phyloP scores from a whole-genome alignment of 1,140 invertebrate species.

The Samia ricini region DNA sequence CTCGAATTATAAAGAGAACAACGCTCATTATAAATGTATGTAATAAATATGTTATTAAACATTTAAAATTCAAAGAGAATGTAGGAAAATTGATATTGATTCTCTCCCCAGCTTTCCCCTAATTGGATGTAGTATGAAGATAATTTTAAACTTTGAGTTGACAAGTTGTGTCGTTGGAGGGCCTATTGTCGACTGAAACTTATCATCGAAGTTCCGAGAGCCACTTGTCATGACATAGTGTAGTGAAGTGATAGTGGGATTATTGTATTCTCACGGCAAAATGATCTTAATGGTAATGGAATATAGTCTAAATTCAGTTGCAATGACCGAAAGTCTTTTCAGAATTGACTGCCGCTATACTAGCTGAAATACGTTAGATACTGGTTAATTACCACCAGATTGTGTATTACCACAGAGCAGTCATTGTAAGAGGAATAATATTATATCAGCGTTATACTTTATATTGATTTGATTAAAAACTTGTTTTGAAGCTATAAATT shows the following conservation, averaged over 20 bases:
- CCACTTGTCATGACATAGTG: background rate
- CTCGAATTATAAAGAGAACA: no score
- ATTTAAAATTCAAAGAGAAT: background rate
- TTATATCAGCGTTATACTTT: no score
- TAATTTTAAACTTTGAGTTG: conserved; percentile 1
- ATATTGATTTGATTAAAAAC: no score
- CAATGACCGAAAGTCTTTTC: no score
- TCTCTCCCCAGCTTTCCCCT: background rate
- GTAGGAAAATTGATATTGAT: background rate
- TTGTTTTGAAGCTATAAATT: no score
- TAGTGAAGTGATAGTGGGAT: background rate
- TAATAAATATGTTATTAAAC: no score
- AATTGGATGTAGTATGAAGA: background rate
- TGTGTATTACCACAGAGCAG: no score
- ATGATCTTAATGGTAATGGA: background rate
- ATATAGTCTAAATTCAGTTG: background rate
- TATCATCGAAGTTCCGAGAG: background rate
- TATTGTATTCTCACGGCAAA: background rate
- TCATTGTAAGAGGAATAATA: no score
- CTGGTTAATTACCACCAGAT: no score
- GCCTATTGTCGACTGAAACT: conserved; percentile 1
- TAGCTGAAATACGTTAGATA: no score
- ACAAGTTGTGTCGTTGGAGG: background rate
- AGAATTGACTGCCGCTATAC: no score
- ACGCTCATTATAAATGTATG: background rate